These are phyloP conservation scores for Chaunax sp. DNA, from an alignment of 2,797 vertebrate genomes.

Conservation along the genomic window DNA sequence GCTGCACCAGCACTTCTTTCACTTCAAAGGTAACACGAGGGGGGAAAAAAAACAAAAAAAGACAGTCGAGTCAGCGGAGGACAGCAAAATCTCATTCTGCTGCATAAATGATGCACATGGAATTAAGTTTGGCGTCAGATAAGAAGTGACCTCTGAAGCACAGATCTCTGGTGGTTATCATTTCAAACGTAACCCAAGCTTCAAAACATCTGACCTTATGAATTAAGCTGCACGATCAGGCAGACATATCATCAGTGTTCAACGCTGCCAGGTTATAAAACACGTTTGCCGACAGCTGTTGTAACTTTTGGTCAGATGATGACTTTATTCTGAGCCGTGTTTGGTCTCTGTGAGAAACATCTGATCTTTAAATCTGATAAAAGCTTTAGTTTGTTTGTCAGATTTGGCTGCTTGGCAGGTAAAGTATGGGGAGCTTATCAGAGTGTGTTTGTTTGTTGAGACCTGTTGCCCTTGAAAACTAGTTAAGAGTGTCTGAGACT, in stretches of 20 bases:
- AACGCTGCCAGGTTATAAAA: neutral
- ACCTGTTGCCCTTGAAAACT: neutral
- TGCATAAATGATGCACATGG: neutral
- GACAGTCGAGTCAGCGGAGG: neutral
- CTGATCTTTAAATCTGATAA: neutral
- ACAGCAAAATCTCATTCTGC: neutral
- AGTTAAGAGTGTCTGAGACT: neutral
- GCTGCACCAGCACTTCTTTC: slow-evolving; percentile 19
- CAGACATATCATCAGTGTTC: neutral
- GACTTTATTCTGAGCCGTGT: neutral
- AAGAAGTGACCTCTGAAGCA: neutral
- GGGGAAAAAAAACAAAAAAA: neutral
- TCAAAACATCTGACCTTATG: neutral
- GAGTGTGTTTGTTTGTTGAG: neutral
- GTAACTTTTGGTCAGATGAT: too few species aligned
- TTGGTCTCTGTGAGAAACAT: neutral
- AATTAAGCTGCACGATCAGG: neutral
- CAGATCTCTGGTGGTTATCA: too few species aligned
- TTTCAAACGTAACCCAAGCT: neutral
- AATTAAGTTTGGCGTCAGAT: neutral
- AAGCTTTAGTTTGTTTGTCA: neutral
- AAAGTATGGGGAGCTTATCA: neutral
- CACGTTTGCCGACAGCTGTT: too few species aligned
- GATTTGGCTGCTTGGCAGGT: neutral
- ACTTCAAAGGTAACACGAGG: neutral